Evolutionary conservation across 2,113 vertebrate species (phyloP), one percentile per base, ranked within the genome.

Genomic region (Ammodytes marinus): DNA sequence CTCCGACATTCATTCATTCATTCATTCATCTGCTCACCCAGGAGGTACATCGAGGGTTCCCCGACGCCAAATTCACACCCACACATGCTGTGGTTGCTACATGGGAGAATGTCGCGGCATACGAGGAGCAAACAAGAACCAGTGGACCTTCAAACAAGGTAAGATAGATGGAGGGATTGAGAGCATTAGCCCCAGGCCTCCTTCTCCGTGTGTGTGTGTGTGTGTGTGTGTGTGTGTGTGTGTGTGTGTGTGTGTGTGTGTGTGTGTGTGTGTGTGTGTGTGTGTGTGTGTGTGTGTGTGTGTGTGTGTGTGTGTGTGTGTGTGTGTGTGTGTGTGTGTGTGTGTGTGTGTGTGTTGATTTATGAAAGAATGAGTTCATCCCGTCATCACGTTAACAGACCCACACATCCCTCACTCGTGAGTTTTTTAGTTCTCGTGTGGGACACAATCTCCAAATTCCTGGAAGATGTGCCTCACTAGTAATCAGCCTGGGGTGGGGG

Each of bases 41-140:
- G 59, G 97, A 97, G 8, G 93, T 99, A 61, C 95, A 77, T 17
- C 88, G 93, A 1, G 96, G 96, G 0, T 99, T 99, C 88, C 97
- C 96, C 0, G 72, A n/a, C 10, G 40, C 89, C 0, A 54, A 80
- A 46, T 99, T 99, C 52, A 65, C 85, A 3, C 97, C 98, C 40
- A 96, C 93, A 8, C 92, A 96, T 0, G 91, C 85, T 0, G 96
- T 99, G 73, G 71, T 99, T 5, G 96, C 94, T 69, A 99, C 98
- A 43, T 99, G 98, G 98, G 96, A 98, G 86, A 95, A 96, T 0
- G 97, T 99, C 35, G 96, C 96, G 0, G 94, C 97, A 1, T 97
- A 98, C 2, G 96, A 97, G 72, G 97, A 97, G 76, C 89, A 91
- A 49, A 79, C 74, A 0, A 95, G 80, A 10, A 91, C 86, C 45